These are phyloP conservation scores for Aptenodytes forsteri DNA, from an alignment of 2,113 vertebrate genomes.

Conservation along the genomic window DNA sequence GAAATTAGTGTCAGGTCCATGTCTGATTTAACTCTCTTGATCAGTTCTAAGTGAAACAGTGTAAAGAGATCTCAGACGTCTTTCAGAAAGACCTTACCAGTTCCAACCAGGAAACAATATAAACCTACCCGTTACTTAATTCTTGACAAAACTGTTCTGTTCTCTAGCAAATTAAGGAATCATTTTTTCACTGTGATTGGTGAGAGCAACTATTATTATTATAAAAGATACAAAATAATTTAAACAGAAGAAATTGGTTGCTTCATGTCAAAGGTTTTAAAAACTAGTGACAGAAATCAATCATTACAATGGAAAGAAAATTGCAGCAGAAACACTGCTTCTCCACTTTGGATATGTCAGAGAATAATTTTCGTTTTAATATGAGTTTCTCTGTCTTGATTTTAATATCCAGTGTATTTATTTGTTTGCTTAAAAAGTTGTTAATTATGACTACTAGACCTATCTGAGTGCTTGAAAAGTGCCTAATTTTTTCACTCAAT, in stretches of 20 bases:
- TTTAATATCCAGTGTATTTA: neutral
- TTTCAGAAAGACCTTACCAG: neutral
- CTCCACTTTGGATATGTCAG: constrained; percentile 5
- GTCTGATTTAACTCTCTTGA: neutral
- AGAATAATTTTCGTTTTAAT: constrained; percentile 33
- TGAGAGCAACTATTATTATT: constrained; percentile 37
- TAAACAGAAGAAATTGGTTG: neutral
- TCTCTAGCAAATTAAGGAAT: constrained; percentile 5
- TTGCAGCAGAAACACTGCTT: constrained; percentile 1
- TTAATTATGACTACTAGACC: neutral
- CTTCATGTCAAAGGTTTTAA: constrained; percentile 46
- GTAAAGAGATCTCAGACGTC: neutral
- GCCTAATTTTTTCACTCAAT: neutral
- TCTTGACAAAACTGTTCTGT: neutral
- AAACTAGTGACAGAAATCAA: constrained; percentile 3
- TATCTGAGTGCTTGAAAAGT: neutral
- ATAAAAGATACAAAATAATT: constrained; percentile 42
- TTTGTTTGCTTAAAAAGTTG: neutral
- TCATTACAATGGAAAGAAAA: constrained; percentile 14
- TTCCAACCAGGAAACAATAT: neutral
- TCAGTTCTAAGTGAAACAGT: neutral
- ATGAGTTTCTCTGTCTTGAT: neutral
- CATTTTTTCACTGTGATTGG: neutral
- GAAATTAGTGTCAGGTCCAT: neutral
- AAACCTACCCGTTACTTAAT: neutral